Base-by-base conservation (phyloP, 2,113 vertebrate species). In the Ctenomys sociabilis region DNA sequence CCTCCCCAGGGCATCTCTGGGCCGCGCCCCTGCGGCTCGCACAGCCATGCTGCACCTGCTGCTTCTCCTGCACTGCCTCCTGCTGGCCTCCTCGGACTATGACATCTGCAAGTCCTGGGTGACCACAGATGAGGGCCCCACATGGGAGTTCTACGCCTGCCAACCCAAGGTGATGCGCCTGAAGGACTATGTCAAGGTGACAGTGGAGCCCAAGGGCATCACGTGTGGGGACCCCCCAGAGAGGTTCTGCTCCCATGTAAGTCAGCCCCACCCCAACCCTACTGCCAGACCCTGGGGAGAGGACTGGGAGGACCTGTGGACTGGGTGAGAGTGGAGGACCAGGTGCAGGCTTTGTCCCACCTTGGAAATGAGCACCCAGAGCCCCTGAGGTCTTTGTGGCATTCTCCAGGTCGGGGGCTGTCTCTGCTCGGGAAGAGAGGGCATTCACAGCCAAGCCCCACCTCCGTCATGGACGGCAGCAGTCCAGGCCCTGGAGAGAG, bases 61-160 rank as follows among this genome's bases (percentile, higher is more conserved):
- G 14, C 97, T 99, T 96, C 96, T 99, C 94, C 97, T 99, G 98
- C 99, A 98, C 97, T 99, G 98, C 96, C 97, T 99, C 96, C 98
- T 98, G 80, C 98, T 98, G 98, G 98, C 99, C 88, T 97, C 98
- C 97, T 99, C 98, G 98, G 99, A 99, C 98, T 99, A 99, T 96
- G 99, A 99, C 97, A 99, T 99, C 98, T 99, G 99, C 98, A 99
- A 99, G 97, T 99, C 99, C 98, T 99, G 99, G 98, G 99, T 99
- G 98, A 99, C 99, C 98, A 99, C 99, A 0, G 99, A 99, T 16
- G 99, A 99, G 81, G 99, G 99, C 96, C 99, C 99, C 0, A 98
- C 99, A 64, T 99, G 99, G 99, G 99, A 99, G 98, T 99, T 99
- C 90, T 99, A 99, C 0, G 99, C 99, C 11, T 99, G 99, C 97